Evolutionary conservation across 2,113 vertebrate species (phyloP), one percentile per base, ranked within the genome.

Genomic region (Dendropsophus ebraccatus): DNA sequence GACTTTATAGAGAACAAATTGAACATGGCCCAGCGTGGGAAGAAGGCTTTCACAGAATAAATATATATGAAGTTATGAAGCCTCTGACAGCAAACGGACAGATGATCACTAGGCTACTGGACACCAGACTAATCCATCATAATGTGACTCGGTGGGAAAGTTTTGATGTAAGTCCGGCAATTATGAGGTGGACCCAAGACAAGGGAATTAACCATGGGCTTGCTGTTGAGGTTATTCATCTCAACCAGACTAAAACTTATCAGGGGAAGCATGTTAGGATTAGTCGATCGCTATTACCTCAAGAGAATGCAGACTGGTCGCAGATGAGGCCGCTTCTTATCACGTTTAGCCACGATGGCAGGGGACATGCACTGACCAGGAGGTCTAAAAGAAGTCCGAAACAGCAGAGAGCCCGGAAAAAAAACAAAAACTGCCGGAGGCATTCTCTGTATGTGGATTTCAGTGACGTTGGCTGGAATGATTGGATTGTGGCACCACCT

Each of bases 401-500:
- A 87, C 95, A 93, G 74, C 93, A 92, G 90, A 90, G 96, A 88
- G 93, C 96, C 70, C 95, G 97, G 77, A 99, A 98, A 91, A 96
- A 96, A 91, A 98, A 95, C 88, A 96, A 96, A 91, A 97, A 96
- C 94, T 99, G 98, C 91, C 94, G 96, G 80, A 95, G 97, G 86
- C 97, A 99, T 82, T 94, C 97, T 0, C 95, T 99, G 56, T 99
- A 99, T 3, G 97, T 99, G 93, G 97, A 99, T 94, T 99, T 99
- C 92, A 99, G 97, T 35, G 98, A 99, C 0, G 97, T 99, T 89
- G 96, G 96, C 91, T 99, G 98, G 97, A 99, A 99, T 80, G 98
- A 99, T 94, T 99, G 98, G 97, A 99, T 99, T 90, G 98, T 99
- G 94, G 97, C 97, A 4, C 97, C 97, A 2, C 98, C 97, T 47